These are phyloP conservation scores for Euleptes europaea DNA, from an alignment of 2,113 vertebrate genomes.

Conservation along the genomic window DNA sequence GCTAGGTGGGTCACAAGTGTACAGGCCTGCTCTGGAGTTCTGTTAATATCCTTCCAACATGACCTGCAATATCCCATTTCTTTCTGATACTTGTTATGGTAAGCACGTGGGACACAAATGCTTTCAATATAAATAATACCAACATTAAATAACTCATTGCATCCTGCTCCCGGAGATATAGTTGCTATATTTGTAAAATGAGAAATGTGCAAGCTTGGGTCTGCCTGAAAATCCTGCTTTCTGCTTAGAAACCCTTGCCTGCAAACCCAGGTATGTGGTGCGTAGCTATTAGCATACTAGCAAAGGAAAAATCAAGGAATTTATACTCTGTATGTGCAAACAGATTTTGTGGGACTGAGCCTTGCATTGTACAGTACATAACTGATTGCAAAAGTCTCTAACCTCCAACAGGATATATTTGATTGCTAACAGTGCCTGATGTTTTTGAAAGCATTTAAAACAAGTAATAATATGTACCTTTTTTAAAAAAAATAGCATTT, in stretches of 20 bases:
- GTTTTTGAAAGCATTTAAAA: neutral
- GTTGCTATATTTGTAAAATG: neutral
- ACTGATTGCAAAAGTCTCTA: neutral
- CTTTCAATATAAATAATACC: neutral
- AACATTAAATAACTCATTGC: neutral
- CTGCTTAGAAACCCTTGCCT: neutral
- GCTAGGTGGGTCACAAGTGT: neutral
- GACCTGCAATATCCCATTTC: neutral
- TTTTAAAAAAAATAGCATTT: constrained; percentile 7
- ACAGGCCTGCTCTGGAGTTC: neutral
- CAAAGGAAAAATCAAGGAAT: neutral
- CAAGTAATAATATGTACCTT: neutral
- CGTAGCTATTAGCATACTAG: neutral
- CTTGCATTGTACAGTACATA: neutral
- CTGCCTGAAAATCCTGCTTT: neutral
- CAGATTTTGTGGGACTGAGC: neutral
- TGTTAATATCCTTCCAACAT: neutral
- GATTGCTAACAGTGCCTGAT: constrained; percentile 2
- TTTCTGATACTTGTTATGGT: neutral
- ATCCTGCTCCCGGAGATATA: neutral
- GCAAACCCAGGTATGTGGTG: neutral
- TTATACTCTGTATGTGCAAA: neutral
- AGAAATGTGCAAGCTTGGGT: neutral
- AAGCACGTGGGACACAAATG: neutral
- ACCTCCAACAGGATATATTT: neutral